Conservation (phyloP, 2,888 invertebrate species). For the Trachelus stipa region DNA sequence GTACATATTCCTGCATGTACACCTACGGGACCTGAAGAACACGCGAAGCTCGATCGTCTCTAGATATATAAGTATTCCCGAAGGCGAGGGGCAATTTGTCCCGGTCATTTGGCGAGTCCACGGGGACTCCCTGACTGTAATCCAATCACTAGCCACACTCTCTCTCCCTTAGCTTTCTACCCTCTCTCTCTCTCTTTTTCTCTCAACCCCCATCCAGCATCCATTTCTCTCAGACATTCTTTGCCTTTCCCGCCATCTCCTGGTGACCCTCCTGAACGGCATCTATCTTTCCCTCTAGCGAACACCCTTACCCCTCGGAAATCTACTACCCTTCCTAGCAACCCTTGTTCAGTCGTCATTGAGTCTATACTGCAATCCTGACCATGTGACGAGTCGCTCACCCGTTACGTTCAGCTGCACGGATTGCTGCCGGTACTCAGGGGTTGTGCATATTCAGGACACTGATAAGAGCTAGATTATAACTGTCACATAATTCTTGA, state of each 20-base stretch:
- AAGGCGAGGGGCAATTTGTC: constrained; percentile 67
- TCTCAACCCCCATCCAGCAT: constrained; percentile 8
- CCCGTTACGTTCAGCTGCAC: constrained; percentile 17
- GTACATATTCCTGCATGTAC: neutral
- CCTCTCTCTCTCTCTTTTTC: constrained; percentile 14
- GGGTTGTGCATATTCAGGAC: constrained; percentile 9
- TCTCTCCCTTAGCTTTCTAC: constrained; percentile 39
- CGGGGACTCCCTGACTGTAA: constrained; percentile 66
- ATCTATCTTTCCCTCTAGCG: constrained; percentile 8
- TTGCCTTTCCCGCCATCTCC: constrained; percentile 23
- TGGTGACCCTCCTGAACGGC: neutral
- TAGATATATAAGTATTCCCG: constrained; percentile 67
- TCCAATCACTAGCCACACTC: constrained; percentile 67
- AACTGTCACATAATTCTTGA: neutral
- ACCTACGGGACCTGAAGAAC: constrained; percentile 11
- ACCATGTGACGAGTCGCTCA: constrained; percentile 38
- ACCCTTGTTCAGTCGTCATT: constrained; percentile 39
- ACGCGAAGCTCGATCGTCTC: constrained; percentile 47
- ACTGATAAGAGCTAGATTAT: neutral
- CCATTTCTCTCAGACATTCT: constrained; percentile 13
- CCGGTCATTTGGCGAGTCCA: constrained; percentile 67
- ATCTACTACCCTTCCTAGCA: neutral
- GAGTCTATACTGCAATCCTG: constrained; percentile 44
- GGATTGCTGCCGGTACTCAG: constrained; percentile 23
- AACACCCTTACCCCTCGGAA: neutral